Percentiles rank a stretch among this genome's conserved stretches.
Evolutionary conservation across 2,888 invertebrate genomes (phyloP).

Genomic region (Ceramica pisi): DNA sequence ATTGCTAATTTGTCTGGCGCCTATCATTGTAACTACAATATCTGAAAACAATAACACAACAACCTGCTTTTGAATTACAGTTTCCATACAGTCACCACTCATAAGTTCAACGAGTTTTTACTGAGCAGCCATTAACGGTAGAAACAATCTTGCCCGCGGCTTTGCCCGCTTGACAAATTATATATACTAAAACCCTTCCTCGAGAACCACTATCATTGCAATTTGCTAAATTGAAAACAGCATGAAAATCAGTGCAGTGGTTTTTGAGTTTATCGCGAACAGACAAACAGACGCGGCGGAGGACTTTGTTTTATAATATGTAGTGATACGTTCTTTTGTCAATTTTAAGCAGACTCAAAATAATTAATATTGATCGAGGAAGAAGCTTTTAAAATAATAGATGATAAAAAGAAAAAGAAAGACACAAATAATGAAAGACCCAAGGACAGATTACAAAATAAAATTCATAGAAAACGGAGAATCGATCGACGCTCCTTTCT

Average conservation of each 20-base stretch:
- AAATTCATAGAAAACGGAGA: conserved; percentile 57
- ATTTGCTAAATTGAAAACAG: no score
- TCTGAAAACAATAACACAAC: conserved; percentile 1
- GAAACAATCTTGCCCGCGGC: conserved; percentile 1
- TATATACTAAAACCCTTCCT: no score
- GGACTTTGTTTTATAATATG: no score
- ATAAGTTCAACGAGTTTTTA: conserved; percentile 30
- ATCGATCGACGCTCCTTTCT: conserved; percentile 70
- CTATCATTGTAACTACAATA: not conserved
- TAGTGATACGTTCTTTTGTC: no score
- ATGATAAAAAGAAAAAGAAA: not conserved
- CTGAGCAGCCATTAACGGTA: conserved; percentile 3
- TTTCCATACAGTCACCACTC: conserved; percentile 6
- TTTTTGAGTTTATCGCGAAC: no score
- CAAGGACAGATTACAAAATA: conserved; percentile 36
- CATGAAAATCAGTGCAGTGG: no score
- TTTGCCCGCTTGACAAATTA: no score
- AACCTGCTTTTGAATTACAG: not conserved
- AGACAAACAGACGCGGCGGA: no score
- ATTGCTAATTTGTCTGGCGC: no score
- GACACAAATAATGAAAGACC: conserved; percentile 15
- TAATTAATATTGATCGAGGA: not conserved
- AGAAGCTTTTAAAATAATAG: conserved; percentile 17
- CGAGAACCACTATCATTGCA: no score
- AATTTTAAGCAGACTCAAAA: not conserved